These are phyloP conservation scores for Stylophora pistillata DNA, from an alignment of 64 coral and sea anemone species.

Conservation along the genomic window DNA sequence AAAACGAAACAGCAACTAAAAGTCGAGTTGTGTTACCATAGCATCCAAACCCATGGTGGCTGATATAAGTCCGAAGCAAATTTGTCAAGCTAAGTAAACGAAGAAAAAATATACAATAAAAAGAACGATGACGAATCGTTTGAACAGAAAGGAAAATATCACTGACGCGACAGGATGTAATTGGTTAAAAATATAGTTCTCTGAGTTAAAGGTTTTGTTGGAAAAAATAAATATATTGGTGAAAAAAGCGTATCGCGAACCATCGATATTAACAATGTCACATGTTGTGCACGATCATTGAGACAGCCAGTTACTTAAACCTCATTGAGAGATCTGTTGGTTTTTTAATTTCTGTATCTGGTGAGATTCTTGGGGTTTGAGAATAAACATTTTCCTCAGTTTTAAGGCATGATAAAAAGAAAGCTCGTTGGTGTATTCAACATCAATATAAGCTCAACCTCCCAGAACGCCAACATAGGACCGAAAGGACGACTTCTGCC, in stretches of 20 bases:
- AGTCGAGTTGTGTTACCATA: neutral
- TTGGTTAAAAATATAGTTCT: neutral
- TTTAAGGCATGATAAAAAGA: neutral
- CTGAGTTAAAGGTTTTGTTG: neutral
- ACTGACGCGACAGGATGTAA: neutral
- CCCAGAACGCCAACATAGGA: neutral
- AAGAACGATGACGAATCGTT: neutral
- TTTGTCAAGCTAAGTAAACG: neutral
- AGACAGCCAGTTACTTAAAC: too few species aligned
- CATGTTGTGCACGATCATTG: neutral
- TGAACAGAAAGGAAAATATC: neutral
- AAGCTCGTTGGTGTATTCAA: neutral
- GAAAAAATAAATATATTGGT: neutral
- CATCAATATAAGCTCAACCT: neutral
- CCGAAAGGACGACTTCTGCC: neutral
- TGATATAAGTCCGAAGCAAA: neutral
- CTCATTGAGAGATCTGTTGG: too few species aligned
- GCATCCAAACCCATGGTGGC: neutral
- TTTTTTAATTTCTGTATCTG: too few species aligned
- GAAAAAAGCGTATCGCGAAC: neutral
- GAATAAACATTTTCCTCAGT: constrained; percentile 1
- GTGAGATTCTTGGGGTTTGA: neutral
- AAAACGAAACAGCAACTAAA: too few species aligned
- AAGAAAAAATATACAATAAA: neutral
- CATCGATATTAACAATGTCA: neutral